Conservation (phyloP, 2,888 invertebrate genomes). For the Cordilura impudica region DNA sequence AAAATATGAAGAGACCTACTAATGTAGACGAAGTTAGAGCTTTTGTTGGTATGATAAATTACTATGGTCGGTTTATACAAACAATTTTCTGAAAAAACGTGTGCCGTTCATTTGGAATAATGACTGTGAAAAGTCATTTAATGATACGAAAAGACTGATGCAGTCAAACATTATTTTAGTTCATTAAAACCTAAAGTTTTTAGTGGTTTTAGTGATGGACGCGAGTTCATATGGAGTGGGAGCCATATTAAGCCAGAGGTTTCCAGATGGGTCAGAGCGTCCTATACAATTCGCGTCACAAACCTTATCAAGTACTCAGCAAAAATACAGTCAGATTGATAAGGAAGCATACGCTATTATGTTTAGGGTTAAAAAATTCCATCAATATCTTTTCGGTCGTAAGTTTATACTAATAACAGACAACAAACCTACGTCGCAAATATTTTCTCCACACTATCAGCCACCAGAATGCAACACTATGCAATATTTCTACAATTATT, state of each 20-base stretch:
- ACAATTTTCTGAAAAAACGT: constrained; percentile 64
- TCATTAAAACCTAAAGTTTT: constrained; percentile 67
- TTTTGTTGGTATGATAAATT: constrained; percentile 68
- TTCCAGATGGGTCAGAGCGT: constrained; percentile 67
- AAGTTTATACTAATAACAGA: constrained; percentile 63
- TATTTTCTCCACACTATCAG: constrained; percentile 62
- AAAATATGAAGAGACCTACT: constrained; percentile 64
- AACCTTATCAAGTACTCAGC: constrained; percentile 63
- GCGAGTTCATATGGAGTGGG: constrained; percentile 67
- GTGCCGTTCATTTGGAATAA: constrained; percentile 63
- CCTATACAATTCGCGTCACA: constrained; percentile 74
- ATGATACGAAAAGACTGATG: constrained; percentile 65
- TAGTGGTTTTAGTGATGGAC: constrained; percentile 68
- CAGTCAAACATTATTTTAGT: constrained; percentile 63
- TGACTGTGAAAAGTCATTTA: constrained; percentile 65
- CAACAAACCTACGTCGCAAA: constrained; percentile 63
- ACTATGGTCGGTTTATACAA: constrained; percentile 71
- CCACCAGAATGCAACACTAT: constrained; percentile 64
- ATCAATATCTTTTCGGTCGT: constrained; percentile 72
- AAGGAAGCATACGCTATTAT: constrained; percentile 69
- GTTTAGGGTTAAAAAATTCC: constrained; percentile 73
- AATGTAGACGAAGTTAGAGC: constrained; percentile 66
- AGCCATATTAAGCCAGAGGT: constrained; percentile 71
- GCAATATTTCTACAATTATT: constrained; percentile 33
- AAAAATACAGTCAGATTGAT: constrained; percentile 62